Evolutionary conservation across 2,113 vertebrate species (phyloP).

Genomic region (Montifringilla adamsi): DNA sequence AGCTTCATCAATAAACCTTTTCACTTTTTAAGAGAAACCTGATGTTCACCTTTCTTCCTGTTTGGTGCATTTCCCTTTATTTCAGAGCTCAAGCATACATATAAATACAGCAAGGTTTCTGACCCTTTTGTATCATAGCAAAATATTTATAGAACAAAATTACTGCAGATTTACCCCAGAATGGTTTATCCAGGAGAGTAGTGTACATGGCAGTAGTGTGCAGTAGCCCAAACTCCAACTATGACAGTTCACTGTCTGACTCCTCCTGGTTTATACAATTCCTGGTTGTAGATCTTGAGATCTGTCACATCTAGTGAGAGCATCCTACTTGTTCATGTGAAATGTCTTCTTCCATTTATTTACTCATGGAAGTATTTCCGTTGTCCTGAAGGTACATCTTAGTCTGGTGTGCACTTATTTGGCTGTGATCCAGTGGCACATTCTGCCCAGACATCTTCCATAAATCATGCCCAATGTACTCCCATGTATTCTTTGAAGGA

Average conservation of each 20-base stretch:
- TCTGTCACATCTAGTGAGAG: neutral
- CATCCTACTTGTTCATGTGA: neutral
- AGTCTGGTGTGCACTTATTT: neutral
- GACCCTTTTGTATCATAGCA: neutral
- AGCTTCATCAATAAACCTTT: neutral
- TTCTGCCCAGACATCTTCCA: neutral
- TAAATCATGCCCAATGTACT: neutral
- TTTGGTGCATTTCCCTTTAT: neutral
- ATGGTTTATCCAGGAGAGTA: neutral
- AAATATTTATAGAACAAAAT: neutral
- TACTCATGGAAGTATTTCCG: neutral
- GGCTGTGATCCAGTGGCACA: neutral
- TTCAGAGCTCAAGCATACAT: neutral
- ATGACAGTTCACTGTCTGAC: fast-evolving
- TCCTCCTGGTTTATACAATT: neutral
- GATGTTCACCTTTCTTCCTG: neutral
- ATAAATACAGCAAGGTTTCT: neutral
- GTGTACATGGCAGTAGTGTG: no score
- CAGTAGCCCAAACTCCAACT: neutral
- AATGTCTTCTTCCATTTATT: neutral
- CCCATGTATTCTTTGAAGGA: neutral
- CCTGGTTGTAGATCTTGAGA: neutral
- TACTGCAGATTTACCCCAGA: neutral
- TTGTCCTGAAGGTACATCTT: neutral
- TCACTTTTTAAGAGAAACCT: neutral